Percentiles rank a stretch among this genome's conserved stretches.
Conservation (phyloP, 2,113 vertebrate genomes). For the Pelusios castaneus region DNA sequence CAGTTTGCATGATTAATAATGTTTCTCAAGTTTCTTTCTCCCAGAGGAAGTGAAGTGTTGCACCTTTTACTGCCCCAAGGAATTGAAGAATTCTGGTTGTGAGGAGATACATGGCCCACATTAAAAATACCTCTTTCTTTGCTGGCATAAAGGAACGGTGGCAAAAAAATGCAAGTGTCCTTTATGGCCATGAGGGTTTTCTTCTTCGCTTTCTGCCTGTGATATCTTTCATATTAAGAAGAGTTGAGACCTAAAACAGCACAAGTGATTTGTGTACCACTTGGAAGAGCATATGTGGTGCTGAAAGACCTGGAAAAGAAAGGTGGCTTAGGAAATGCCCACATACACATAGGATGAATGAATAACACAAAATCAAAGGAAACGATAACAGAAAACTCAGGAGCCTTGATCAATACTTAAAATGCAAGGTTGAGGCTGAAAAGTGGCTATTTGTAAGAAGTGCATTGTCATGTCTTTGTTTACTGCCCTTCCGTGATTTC, state of each 20-base stretch:
- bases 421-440: background rate
- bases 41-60: slow-evolving; percentile 27
- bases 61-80: background rate
- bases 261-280: background rate
- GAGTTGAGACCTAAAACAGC: background rate
- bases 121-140: background rate
- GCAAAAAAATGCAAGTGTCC: background rate
- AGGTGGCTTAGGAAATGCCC: background rate
- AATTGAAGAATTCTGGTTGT: slow-evolving; percentile 19
- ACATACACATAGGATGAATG: background rate
- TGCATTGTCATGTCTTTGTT: background rate
- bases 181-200: background rate
- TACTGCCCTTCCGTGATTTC: background rate
- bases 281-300: background rate
- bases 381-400: background rate
- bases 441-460: background rate
- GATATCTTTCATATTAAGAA: background rate
- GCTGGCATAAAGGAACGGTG: background rate
- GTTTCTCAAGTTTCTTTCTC: slow-evolving; percentile 28
- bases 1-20: slow-evolving; percentile 65
- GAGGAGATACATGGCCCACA: background rate
- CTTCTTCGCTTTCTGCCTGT: background rate
- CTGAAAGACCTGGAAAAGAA: background rate
- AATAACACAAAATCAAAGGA: background rate
- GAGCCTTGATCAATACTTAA: background rate